A percentile compares a stretch with the other conserved stretches of the same genome.
phyloP scores from a whole-genome alignment of 1,140 invertebrate species.

The Trichonephila clavata region DNA sequence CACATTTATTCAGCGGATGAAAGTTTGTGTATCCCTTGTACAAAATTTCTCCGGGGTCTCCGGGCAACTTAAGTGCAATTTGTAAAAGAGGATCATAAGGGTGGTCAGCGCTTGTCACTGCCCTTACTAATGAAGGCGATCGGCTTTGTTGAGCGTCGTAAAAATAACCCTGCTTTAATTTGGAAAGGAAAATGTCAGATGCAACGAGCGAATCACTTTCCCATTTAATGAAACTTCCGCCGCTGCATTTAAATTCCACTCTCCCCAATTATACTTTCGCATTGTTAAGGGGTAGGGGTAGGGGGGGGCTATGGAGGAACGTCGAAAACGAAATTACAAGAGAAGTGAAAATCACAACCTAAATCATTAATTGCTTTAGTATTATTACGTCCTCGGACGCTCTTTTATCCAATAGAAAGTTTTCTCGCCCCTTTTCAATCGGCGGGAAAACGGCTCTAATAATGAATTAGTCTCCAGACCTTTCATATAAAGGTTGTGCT shows the following conservation, averaged over 20 bases:
- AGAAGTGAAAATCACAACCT: conserved; percentile 71
- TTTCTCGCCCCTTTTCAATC: conserved; percentile 41
- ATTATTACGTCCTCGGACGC: conserved; percentile 42
- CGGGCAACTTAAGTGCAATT: conserved; percentile 4
- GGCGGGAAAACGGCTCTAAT: conserved; percentile 63
- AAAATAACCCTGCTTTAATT: conserved; percentile 54
- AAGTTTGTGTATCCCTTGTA: neutral
- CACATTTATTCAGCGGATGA: neutral
- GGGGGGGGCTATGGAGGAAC: neutral
- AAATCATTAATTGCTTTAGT: conserved; percentile 73
- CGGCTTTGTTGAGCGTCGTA: neutral
- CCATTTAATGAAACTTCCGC: conserved; percentile 60
- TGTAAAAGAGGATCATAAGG: neutral
- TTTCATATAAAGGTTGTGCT: conserved; percentile 60
- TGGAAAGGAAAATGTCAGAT: conserved; percentile 42
- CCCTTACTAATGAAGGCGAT: conserved; percentile 36
- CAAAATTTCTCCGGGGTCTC: conserved; percentile 17
- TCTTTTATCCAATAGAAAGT: conserved; percentile 3
- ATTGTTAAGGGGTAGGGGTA: conserved; percentile 31
- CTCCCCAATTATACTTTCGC: conserved; percentile 69
- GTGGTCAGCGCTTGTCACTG: neutral
- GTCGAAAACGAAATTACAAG: conserved; percentile 67
- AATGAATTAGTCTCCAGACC: conserved; percentile 55
- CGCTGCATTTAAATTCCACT: conserved; percentile 63
- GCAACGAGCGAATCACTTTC: conserved; percentile 1